phyloP scores from a whole-genome alignment of 2,888 invertebrate species.

The Chaetogeoica ovagalla region DNA sequence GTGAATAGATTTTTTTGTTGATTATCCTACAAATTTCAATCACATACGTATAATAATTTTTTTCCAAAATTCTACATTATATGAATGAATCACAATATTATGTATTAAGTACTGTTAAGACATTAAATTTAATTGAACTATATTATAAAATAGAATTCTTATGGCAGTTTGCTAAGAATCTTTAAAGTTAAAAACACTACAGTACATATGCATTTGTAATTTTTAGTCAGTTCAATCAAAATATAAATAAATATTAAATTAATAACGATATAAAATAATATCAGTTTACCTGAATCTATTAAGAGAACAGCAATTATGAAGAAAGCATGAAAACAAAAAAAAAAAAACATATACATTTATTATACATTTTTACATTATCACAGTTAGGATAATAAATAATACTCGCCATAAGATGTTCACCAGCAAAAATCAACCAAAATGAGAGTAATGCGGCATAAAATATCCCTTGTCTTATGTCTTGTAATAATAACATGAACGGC shows the following conservation, averaged over 20 bases:
- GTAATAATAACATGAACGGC: constrained; percentile 92
- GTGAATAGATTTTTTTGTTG: constrained; percentile 76
- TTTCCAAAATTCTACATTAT: too few species aligned
- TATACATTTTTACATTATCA: neutral
- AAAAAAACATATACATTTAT: neutral
- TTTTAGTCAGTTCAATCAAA: too few species aligned
- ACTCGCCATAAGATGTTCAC: constrained; percentile 88
- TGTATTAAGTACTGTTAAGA: too few species aligned
- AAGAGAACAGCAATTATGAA: neutral
- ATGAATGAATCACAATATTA: too few species aligned
- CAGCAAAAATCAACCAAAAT: constrained; percentile 98
- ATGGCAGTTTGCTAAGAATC: too few species aligned
- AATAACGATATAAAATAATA: neutral
- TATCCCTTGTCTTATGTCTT: constrained; percentile 93
- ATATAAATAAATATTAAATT: neutral
- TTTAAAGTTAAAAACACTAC: too few species aligned
- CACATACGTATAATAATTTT: neutral
- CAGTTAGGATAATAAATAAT: neutral
- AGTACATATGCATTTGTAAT: too few species aligned
- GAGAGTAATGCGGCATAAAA: constrained; percentile 94
- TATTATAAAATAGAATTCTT: too few species aligned
- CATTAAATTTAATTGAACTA: too few species aligned
- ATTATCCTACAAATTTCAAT: constrained; percentile 70
- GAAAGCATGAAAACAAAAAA: constrained; percentile 5
- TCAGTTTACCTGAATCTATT: constrained; percentile 37